Evolutionary conservation across 2,113 vertebrate species (phyloP).

Genomic region (Peromyscus polionotus): DNA sequence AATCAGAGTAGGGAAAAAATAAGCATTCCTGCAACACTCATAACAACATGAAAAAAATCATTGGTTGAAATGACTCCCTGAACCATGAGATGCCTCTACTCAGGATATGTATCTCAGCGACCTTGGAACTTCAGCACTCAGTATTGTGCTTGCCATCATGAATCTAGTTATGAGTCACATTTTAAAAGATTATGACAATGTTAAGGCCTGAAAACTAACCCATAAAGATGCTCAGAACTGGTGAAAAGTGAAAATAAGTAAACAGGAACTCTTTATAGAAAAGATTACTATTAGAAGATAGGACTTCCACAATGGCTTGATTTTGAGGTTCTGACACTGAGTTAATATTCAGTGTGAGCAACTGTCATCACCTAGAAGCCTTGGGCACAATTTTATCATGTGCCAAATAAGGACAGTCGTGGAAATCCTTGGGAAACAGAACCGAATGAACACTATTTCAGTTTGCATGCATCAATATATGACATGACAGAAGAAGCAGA

Average conservation of each 20-base stretch:
- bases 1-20: not conserved
- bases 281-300: slow-evolving; percentile 14
- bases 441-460: not conserved
- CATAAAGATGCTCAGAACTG: not conserved
- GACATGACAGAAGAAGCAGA: not conserved
- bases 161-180: not conserved
- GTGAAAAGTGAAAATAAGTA: slow-evolving; percentile 43
- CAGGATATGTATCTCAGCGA: not conserved
- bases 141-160: not conserved
- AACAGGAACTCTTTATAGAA: not conserved
- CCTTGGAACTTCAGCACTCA: not conserved
- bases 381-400: not conserved
- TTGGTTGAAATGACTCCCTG: not conserved
- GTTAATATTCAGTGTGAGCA: not conserved
- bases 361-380: not conserved
- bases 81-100: not conserved
- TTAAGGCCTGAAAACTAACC: slow-evolving; percentile 29
- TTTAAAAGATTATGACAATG: slow-evolving; percentile 2
- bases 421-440: not conserved
- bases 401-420: not conserved
- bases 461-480: not conserved
- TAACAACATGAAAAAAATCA: not conserved
- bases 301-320: not conserved
- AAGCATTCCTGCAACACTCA: not conserved
- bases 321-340: not conserved